Conservation (phyloP, 2,888 invertebrate species). For the Balanococcus diminutus region DNA sequence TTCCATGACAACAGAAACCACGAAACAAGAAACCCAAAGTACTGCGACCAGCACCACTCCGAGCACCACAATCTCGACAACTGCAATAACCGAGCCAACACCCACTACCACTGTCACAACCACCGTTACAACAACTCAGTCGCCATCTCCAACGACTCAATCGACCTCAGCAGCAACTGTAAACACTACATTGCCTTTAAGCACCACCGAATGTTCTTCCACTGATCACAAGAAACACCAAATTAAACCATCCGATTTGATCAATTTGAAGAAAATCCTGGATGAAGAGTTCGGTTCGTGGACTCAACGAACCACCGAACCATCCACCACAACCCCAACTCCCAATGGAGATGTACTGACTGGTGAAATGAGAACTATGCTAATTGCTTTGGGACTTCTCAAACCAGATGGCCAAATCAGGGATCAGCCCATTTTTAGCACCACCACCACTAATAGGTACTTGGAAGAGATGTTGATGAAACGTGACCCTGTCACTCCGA, state of each 20-base stretch:
- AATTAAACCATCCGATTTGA: constrained; percentile 46
- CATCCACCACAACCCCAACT: not conserved
- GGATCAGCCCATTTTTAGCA: not conserved
- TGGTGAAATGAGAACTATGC: constrained; percentile 61
- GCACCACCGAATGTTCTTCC: not conserved
- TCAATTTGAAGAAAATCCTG: constrained; percentile 44
- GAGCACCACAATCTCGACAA: not conserved
- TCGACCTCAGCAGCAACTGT: not conserved
- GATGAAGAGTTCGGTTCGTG: constrained; percentile 31
- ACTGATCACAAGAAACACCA: constrained; percentile 12
- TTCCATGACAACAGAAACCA: not conserved
- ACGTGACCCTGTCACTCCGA: constrained; percentile 27
- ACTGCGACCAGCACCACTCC: not conserved
- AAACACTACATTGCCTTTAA: not conserved
- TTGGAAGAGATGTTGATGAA: constrained; percentile 6
- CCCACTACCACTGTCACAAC: not conserved
- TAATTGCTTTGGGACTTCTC: constrained; percentile 63
- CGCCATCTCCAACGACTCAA: not conserved
- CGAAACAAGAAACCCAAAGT: not conserved
- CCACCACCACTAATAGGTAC: constrained; percentile 4
- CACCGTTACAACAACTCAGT: not conserved
- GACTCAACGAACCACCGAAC: not conserved
- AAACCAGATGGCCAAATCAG: constrained; percentile 44
- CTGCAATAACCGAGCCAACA: not conserved
- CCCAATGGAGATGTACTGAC: constrained; percentile 57